Percentiles rank a stretch among this genome's conserved stretches.
phyloP scores from a whole-genome alignment of 2,113 vertebrate genomes.

The Hiodon tergisus region DNA sequence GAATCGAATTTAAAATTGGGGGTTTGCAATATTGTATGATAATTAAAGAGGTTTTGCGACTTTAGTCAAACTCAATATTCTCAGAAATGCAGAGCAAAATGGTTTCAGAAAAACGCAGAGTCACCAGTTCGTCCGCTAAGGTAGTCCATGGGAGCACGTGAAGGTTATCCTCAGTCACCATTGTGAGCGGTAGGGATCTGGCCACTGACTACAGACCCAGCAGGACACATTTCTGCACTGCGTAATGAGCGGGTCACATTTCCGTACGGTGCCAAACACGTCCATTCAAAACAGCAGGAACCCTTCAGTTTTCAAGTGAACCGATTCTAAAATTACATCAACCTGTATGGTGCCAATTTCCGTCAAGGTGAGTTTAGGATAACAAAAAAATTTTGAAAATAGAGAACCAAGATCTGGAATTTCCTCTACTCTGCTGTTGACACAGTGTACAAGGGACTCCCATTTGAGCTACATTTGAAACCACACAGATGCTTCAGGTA shows the following conservation, averaged over 20 bases:
- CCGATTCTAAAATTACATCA: conserved; percentile 13
- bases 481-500: background rate
- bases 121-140: background rate
- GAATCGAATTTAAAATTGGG: no score
- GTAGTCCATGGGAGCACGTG: conserved; percentile 13
- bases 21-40: no score
- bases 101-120: no score
- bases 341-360: conserved; percentile 4
- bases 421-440: no score
- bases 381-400: background rate
- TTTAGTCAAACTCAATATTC: background rate
- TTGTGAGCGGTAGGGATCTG: conserved; percentile 20
- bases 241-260: conserved; percentile 13
- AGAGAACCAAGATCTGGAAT: background rate
- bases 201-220: conserved; percentile 21
- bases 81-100: background rate
- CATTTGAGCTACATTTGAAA: background rate
- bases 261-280: conserved; percentile 24
- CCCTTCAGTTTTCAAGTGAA: conserved; percentile 13
- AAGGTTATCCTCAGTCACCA: conserved; percentile 37
- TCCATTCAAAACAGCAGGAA: conserved; percentile 19
- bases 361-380: conserved; percentile 22
- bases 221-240: conserved; percentile 25
- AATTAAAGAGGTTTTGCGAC: no score
- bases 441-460: background rate